These are phyloP conservation scores for Emydocephalus ijimae DNA, from an alignment of 2,113 vertebrate genomes.

Conservation along the genomic window DNA sequence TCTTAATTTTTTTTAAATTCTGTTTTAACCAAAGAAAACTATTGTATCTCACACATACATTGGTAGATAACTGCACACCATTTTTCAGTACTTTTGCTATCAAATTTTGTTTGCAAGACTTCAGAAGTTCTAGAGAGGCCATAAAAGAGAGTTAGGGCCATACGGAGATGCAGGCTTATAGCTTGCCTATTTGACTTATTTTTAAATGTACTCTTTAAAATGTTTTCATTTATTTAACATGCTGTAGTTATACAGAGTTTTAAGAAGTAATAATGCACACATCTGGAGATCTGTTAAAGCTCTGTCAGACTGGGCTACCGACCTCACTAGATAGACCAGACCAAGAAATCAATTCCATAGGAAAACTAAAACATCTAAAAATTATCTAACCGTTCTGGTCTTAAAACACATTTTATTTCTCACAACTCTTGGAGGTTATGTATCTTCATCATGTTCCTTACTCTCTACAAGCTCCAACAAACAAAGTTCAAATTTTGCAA, in stretches of 20 bases:
- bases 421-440: background rate
- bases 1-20: background rate
- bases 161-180: background rate
- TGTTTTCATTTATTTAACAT: background rate
- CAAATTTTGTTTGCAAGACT: background rate
- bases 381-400: background rate
- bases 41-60: background rate
- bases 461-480: background rate
- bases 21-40: background rate
- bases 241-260: background rate
- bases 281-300: constrained; percentile 4
- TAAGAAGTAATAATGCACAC: constrained; percentile 7
- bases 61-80: background rate
- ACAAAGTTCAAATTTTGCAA: background rate
- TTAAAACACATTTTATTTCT: background rate
- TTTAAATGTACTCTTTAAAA: background rate
- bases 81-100: background rate
- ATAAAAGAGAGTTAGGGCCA: background rate
- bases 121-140: background rate
- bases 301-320: background rate
- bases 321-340: background rate
- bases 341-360: background rate
- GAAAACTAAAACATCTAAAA: background rate
- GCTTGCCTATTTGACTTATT: background rate
- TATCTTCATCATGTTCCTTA: background rate